Evolutionary conservation across 2,797 vertebrate genomes (phyloP).

Genomic region (Lates japonicus): DNA sequence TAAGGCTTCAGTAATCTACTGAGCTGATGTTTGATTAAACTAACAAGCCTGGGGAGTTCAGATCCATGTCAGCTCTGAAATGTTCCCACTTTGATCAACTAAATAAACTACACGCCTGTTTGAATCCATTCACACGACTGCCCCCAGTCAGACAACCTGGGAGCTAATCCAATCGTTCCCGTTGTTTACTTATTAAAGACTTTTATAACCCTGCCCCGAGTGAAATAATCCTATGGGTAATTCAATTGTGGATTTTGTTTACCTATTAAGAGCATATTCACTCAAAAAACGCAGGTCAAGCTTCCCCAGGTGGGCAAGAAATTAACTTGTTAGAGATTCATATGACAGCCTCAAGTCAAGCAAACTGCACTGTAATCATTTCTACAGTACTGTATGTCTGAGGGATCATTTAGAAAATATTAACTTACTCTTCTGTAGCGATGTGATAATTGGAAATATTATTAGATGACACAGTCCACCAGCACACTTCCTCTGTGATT

Average conservation of each 20-base stretch:
- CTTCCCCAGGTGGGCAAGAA: slow-evolving; percentile 35
- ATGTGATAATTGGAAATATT: slow-evolving; percentile 37
- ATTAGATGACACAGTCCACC: slow-evolving; percentile 27
- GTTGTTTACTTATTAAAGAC: slow-evolving; percentile 58
- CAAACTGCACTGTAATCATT: slow-evolving; percentile 22
- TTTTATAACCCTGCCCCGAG: slow-evolving; percentile 19
- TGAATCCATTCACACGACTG: neutral
- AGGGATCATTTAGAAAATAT: slow-evolving; percentile 25
- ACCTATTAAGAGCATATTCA: slow-evolving; percentile 50
- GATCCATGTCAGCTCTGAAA: slow-evolving; percentile 41
- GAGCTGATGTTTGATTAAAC: slow-evolving; percentile 55
- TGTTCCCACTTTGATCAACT: slow-evolving; percentile 23
- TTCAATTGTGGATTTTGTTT: slow-evolving; percentile 59
- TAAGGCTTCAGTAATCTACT: slow-evolving; percentile 44
- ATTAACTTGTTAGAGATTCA: slow-evolving; percentile 60
- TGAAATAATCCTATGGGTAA: slow-evolving; percentile 44
- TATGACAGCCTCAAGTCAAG: slow-evolving; percentile 45
- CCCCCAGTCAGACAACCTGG: slow-evolving; percentile 31
- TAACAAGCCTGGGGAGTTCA: slow-evolving; percentile 47
- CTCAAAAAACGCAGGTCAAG: neutral
- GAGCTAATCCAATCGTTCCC: slow-evolving; percentile 13
- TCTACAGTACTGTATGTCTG: slow-evolving; percentile 10
- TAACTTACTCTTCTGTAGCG: slow-evolving; percentile 28
- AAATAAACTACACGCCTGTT: slow-evolving; percentile 18
- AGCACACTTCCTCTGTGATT: slow-evolving; percentile 11